These are phyloP conservation scores for Porites rus DNA, from an alignment of 92 coral and sea anemone genomes.

Conservation along the genomic window DNA sequence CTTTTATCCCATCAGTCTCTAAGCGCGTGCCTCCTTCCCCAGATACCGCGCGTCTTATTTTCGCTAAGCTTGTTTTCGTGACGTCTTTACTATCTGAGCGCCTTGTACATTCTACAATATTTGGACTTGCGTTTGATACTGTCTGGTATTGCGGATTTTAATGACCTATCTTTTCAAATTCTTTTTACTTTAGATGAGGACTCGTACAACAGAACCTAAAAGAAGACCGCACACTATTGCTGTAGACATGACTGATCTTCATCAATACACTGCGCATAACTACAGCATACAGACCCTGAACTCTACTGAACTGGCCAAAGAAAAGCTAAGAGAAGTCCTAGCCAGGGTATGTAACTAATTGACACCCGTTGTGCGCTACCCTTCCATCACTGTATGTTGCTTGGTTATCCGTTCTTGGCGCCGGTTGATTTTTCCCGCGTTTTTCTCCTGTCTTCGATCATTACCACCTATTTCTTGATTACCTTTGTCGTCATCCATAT, in stretches of 20 bases:
- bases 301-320: slow-evolving; percentile 93
- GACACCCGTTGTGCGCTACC: neutral
- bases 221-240: slow-evolving; percentile 82
- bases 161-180: neutral
- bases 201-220: slow-evolving; percentile 64
- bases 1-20: no score
- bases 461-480: no score
- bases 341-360: slow-evolving; percentile 60
- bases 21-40: no score
- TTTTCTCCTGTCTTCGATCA: no score
- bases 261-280: slow-evolving; percentile 84
- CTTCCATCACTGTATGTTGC: neutral
- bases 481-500: no score
- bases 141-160: neutral
- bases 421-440: neutral
- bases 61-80: no score
- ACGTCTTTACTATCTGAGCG: no score
- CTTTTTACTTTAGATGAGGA: slow-evolving; percentile 58
- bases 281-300: slow-evolving; percentile 96
- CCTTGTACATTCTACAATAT: no score
- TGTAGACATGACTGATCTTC: slow-evolving; percentile 74
- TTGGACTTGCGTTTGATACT: neutral
- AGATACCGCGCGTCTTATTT: no score
- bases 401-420: neutral
- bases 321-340: slow-evolving; percentile 79